phyloP scores from a whole-genome alignment of 2,113 vertebrate species.

The Machaerirhynchus nigripectus region DNA sequence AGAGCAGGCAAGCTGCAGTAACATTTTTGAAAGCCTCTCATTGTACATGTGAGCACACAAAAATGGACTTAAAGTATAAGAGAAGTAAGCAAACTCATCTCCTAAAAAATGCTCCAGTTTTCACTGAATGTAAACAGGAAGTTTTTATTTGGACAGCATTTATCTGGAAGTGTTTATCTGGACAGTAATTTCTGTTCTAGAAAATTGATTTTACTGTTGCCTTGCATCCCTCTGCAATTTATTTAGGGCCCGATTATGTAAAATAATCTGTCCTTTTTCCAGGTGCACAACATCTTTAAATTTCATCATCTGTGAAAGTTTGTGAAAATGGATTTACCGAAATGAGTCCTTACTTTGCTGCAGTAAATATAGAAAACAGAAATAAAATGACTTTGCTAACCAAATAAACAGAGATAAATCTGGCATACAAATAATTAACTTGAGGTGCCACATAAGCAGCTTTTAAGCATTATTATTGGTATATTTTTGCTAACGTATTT shows the following conservation, averaged over 20 bases:
- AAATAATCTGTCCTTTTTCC: background rate
- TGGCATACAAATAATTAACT: background rate
- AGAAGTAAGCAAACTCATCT: background rate
- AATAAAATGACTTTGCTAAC: background rate
- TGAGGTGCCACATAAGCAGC: background rate
- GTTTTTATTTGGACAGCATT: background rate
- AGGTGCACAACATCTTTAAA: background rate
- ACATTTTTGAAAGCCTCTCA: background rate
- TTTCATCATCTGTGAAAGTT: background rate
- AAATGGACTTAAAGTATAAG: background rate
- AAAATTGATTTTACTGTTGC: background rate
- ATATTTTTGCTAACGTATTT: background rate
- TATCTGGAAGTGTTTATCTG: background rate
- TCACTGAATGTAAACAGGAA: background rate
- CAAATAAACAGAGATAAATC: background rate
- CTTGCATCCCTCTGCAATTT: background rate
- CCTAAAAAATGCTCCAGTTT: background rate
- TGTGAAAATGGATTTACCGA: background rate
- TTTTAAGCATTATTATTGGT: background rate
- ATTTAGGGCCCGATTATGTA: background rate
- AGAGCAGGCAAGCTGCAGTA: background rate
- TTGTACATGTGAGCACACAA: rapidly evolving
- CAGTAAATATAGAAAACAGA: background rate
- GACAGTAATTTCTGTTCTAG: background rate
- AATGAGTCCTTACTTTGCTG: background rate